phyloP scores from a whole-genome alignment of 1,140 invertebrate genomes.

The Micrasema longulum region DNA sequence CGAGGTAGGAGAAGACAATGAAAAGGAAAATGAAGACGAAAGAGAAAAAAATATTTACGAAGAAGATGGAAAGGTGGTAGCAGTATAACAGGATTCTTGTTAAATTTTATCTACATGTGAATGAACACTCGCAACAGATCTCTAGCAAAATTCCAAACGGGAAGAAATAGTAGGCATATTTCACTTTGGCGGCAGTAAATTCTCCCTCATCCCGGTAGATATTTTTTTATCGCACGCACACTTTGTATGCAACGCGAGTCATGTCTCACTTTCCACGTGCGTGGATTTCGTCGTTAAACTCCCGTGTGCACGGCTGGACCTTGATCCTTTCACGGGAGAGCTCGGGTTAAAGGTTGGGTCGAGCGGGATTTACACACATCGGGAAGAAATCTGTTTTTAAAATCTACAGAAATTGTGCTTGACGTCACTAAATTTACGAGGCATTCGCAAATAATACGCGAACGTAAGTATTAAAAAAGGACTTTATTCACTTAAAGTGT shows the following conservation, averaged over 20 bases:
- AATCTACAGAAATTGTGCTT: not conserved
- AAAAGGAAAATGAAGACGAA: not conserved
- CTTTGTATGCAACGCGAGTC: conserved; percentile 10
- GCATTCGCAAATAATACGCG: too few species aligned
- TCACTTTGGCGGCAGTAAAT: conserved; percentile 37
- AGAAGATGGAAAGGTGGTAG: not conserved
- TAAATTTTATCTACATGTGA: not conserved
- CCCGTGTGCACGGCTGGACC: not conserved
- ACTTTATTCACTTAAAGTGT: too few species aligned
- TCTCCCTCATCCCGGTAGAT: conserved; percentile 6
- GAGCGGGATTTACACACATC: not conserved
- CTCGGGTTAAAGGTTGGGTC: not conserved
- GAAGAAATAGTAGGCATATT: conserved; percentile 24
- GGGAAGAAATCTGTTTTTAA: not conserved
- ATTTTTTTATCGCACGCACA: conserved; percentile 30
- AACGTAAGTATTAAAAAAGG: too few species aligned
- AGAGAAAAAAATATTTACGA: not conserved
- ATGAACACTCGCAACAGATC: conserved; percentile 12
- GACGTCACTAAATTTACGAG: not conserved
- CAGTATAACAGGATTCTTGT: too few species aligned
- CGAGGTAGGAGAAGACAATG: not conserved
- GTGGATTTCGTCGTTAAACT: not conserved
- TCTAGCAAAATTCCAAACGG: not conserved
- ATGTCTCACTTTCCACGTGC: conserved; percentile 9
- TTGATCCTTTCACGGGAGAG: not conserved